Base-by-base conservation (phyloP, 2,113 vertebrate species). In the Austrofundulus limnaeus region DNA sequence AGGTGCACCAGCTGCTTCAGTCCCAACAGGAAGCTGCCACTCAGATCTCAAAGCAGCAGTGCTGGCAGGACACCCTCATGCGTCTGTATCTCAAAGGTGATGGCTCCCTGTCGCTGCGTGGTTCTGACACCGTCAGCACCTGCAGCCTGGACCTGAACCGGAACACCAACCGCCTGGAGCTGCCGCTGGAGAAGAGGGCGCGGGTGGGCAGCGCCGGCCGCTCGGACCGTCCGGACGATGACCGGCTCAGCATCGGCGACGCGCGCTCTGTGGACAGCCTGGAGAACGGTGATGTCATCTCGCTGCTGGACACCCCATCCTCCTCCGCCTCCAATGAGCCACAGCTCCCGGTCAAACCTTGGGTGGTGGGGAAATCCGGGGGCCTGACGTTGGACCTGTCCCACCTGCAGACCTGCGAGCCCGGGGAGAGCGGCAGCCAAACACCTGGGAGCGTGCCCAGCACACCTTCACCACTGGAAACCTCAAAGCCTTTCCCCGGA, bases 1-100 rank as follows among this genome's bases (percentile, higher is more conserved):
- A 99, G 97, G 80, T 99, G 74, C 91, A 95, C 86, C 94, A 94
- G 71, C 93, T 98, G 87, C 88, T 99, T 7, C 94, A 95, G 85
- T 92, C 93, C 48, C 94, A 96, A 7, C 48, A 88, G 69, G 96
- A 98, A n/a, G 95, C 95, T 48, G 95, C 94, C 1, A 72, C 91
- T 57, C 96, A 97, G 80, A 94, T 99, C 73, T 92, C 94, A 20
- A 94, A 88, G 74, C 96, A 98, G 87, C 88, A 94, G 68, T 96
- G 95, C 73, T 99, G 97, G 97, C 97, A 99, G 89, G 97, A 98
- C 82, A 96, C 95, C 1, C 90, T 98, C 38, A 86, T 96, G 75
- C 93, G 92, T 2, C 89, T 98, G 0, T 94, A 95, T 65, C 75
- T 98, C 64, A 95, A 95, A 66, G 93, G 92, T 23, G 90, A 41